Evolutionary conservation across 23 tunicate species (phyloP).

Genomic region (Aplidium turbinatum): DNA sequence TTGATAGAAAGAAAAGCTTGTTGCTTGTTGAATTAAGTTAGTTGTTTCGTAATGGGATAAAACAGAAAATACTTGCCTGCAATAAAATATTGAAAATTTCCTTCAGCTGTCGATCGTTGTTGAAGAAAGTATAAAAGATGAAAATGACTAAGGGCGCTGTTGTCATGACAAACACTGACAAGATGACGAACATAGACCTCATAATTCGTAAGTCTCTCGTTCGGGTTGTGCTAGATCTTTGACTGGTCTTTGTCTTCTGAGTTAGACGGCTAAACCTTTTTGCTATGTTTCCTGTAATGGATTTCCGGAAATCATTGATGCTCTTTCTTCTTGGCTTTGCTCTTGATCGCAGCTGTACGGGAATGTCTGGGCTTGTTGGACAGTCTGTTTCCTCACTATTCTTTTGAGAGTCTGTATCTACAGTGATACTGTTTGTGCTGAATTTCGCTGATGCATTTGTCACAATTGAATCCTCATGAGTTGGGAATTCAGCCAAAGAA

Average conservation of each 20-base stretch:
- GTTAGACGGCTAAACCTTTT: neutral
- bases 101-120: slow-evolving; percentile 56
- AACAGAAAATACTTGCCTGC: slow-evolving; percentile 39
- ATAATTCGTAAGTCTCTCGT: slow-evolving; percentile 45
- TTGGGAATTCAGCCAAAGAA: no score
- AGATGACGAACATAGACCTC: slow-evolving; percentile 59
- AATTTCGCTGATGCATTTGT: no score
- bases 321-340: no score
- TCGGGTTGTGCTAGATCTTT: slow-evolving; percentile 21
- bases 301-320: no score
- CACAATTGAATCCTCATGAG: no score
- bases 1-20: no score
- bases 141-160: slow-evolving; percentile 51
- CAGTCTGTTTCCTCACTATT: no score
- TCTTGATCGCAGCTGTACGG: no score
- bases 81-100: slow-evolving; percentile 61
- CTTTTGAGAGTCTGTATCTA: no score
- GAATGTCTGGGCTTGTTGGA: no score
- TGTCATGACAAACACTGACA: slow-evolving; percentile 56
- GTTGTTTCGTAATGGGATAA: neutral
- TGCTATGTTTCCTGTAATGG: neutral
- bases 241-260: neutral
- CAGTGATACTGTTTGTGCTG: no score
- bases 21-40: no score
- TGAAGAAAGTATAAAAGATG: slow-evolving; percentile 39